Base-by-base conservation (phyloP, 2,888 invertebrate genomes). In the Eupelmus urozonus region DNA sequence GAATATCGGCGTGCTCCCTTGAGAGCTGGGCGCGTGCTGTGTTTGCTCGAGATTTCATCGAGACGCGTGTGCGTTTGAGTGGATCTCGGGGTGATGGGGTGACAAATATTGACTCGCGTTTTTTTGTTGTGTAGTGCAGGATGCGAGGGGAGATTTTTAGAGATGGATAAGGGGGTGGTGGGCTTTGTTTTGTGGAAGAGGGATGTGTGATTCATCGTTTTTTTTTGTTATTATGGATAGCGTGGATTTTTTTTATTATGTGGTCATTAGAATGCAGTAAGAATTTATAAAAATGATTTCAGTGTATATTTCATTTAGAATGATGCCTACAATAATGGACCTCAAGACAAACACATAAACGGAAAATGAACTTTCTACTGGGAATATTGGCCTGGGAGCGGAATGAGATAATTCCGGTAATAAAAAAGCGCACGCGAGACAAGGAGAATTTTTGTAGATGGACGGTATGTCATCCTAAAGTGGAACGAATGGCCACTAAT, bases 401-500 rank as follows among this genome's bases (percentile, higher is more conserved):
- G 67, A 78, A 78, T 69, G 66, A 59, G 40, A 76, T 71, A 59
- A 65, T 51, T 70, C 9, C 25, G 27, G 57, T 13, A 45, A n/a
- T 16, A 9, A 73, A 57, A 45, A 72, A 55, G 62, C 34, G 45
- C 18, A 25, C 29, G 45, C 9, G 16, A 5, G 18, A 45, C 45
- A 23, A 55, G 7, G 23, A 66, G 60, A 70, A 70, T 74, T 66
- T 70, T 49, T 49, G 20, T 45, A 29, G 49, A 27, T 18, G 62
- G 7, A 40, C 45, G 42, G 53, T 16, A 63, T 69, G 60, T 63
- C 73, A 57, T 34, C 29, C 62, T 23, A 65, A 74, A 75, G 60
- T 70, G 70, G 45, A 66, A 63, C 70, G 70, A 79, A 74, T 70
- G 60, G 51, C 11, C 34, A 71, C 40, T 63, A 63, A 78, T 70